A percentile compares a stretch with the other conserved stretches of the same genome.
phyloP scores from a whole-genome alignment of 1,140 invertebrate species.

The Cataglyphis hispanica region DNA sequence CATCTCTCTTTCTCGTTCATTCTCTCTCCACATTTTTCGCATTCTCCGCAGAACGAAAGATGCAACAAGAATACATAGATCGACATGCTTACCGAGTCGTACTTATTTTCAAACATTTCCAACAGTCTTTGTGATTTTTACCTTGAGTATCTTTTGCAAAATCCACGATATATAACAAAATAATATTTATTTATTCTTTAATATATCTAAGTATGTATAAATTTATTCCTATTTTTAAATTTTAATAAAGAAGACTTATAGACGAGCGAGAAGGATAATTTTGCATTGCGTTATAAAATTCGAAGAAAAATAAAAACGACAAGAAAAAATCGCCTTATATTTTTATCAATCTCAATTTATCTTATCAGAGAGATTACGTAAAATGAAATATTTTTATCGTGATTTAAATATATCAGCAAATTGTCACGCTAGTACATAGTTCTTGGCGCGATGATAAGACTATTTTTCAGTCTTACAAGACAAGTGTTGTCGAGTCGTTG shows the following conservation, averaged over 20 bases:
- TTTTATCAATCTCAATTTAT: neutral
- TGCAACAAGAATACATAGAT: conserved; percentile 78
- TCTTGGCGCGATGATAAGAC: conserved; percentile 22
- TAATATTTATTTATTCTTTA: neutral
- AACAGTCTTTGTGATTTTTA: neutral
- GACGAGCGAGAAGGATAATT: conserved; percentile 10
- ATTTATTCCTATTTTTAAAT: neutral
- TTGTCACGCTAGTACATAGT: neutral
- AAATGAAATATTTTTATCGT: conserved; percentile 14
- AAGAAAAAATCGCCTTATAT: neutral
- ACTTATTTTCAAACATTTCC: conserved; percentile 30
- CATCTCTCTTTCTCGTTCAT: conserved; percentile 65
- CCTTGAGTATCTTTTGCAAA: neutral
- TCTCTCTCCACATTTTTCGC: conserved; percentile 80
- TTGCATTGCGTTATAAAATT: neutral
- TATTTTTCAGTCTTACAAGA: conserved; percentile 25
- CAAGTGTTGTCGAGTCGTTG: conserved; percentile 6
- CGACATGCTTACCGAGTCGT: conserved; percentile 33
- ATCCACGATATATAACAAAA: neutral
- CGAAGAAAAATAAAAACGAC: neutral
- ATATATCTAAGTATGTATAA: conserved; percentile 7
- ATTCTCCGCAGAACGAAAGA: conserved; percentile 76
- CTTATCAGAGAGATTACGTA: neutral
- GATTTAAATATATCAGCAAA: conserved; percentile 4
- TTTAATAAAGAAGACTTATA: neutral